Conservation (phyloP, 2,113 vertebrate genomes). For the Empidonax alnorum region DNA sequence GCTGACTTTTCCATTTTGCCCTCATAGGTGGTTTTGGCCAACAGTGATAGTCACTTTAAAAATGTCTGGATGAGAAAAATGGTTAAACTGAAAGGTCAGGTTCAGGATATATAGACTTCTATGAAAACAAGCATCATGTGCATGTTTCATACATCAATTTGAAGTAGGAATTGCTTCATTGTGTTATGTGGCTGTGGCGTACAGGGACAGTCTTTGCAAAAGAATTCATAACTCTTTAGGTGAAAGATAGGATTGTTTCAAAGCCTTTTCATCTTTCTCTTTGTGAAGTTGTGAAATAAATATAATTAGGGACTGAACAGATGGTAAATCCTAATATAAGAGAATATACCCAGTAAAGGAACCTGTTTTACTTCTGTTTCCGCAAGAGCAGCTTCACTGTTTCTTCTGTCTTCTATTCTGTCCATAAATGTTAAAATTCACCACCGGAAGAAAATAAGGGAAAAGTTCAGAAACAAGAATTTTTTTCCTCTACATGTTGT, state of each 20-base stretch:
- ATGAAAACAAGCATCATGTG: background rate
- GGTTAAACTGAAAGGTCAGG: background rate
- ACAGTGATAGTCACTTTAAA: background rate
- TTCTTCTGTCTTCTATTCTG: background rate
- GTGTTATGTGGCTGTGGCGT: background rate
- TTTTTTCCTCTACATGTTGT: background rate
- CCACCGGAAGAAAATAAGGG: background rate
- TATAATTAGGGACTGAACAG: conserved; percentile 1
- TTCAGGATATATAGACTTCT: background rate
- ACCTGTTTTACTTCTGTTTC: background rate
- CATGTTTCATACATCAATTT: background rate
- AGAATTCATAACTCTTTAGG: background rate
- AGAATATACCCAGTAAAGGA: background rate
- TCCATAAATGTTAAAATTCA: background rate
- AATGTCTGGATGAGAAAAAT: background rate
- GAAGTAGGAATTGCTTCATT: background rate
- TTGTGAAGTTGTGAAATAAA: background rate
- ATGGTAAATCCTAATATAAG: conserved; percentile 17
- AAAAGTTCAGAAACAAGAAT: background rate
- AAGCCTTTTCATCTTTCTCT: background rate
- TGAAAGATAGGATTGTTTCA: conserved; percentile 11
- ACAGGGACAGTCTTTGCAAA: background rate
- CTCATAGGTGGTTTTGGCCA: background rate
- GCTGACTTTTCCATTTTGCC: background rate
- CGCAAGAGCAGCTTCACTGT: background rate